Conservation (phyloP, 2,797 vertebrate species). For the Gobionotothen gibberifrons region DNA sequence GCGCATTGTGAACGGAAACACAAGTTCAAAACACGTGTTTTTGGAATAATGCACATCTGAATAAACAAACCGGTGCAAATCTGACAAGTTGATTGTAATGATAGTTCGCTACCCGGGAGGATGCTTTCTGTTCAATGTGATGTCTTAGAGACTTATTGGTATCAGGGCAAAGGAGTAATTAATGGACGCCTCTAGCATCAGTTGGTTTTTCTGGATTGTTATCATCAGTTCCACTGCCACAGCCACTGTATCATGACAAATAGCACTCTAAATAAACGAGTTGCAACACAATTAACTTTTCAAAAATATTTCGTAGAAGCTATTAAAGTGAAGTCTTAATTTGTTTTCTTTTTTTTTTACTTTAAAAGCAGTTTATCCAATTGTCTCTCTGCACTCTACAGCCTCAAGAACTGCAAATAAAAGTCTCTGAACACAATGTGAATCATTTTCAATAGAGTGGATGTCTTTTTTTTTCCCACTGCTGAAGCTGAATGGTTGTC, state of each 20-base stretch:
- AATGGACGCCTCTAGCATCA: constrained; percentile 58
- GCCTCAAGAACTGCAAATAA: constrained; percentile 16
- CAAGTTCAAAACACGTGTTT: constrained; percentile 76
- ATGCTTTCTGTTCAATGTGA: constrained; percentile 50
- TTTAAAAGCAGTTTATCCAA: constrained; percentile 11
- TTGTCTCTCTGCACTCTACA: constrained; percentile 15
- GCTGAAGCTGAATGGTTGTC: constrained; percentile 34
- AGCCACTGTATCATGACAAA: constrained; percentile 19
- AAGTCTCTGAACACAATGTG: constrained; percentile 27
- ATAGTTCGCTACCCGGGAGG: constrained; percentile 56
- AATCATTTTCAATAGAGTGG: constrained; percentile 36
- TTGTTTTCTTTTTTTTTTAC: constrained; percentile 11
- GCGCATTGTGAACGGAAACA: constrained; percentile 68
- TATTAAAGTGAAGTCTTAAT: constrained; percentile 10
- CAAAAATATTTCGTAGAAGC: constrained; percentile 14
- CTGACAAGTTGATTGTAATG: constrained; percentile 80
- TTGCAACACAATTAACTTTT: constrained; percentile 31
- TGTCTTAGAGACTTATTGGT: constrained; percentile 54
- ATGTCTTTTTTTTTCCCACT: constrained; percentile 21
- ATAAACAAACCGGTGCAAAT: constrained; percentile 72
- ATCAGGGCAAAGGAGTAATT: constrained; percentile 69
- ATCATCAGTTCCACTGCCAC: constrained; percentile 40
- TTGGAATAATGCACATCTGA: constrained; percentile 71
- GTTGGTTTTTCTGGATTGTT: constrained; percentile 50
- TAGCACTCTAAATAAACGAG: constrained; percentile 16